A percentile compares a stretch with the other conserved stretches of the same genome.
Evolutionary conservation across 2,797 vertebrate genomes (phyloP).

Genomic region (Sarcophilus harrisii): DNA sequence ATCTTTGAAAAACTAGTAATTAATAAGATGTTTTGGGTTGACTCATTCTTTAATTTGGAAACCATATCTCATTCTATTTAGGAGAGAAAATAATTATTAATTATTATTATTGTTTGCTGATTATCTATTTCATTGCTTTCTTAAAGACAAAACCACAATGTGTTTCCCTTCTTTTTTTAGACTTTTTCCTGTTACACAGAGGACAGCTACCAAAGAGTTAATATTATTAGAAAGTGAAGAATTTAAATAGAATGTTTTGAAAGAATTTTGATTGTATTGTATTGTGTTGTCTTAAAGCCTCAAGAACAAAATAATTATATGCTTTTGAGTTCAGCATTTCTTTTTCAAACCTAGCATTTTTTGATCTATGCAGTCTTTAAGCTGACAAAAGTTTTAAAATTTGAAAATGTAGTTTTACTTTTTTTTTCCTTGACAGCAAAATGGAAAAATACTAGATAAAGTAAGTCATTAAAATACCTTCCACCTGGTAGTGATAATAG

Average conservation of each 20-base stretch:
- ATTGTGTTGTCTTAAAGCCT: constrained; percentile 53
- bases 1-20: not conserved
- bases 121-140: constrained; percentile 57
- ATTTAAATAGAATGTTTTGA: constrained; percentile 64
- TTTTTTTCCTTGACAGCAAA: constrained; percentile 31
- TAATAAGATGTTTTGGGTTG: not conserved
- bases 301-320: constrained; percentile 68
- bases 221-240: constrained; percentile 59
- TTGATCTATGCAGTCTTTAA: not conserved
- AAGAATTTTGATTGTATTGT: constrained; percentile 70
- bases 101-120: constrained; percentile 50
- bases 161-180: constrained; percentile 16
- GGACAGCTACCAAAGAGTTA: constrained; percentile 51
- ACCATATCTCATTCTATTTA: not conserved
- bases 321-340: constrained; percentile 46
- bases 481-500: not conserved
- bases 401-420: constrained; percentile 29
- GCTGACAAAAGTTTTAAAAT: constrained; percentile 10
- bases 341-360: constrained; percentile 40
- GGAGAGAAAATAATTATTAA: constrained; percentile 23
- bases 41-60: not conserved
- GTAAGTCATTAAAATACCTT: not conserved
- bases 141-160: constrained; percentile 66
- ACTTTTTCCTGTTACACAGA: constrained; percentile 53
- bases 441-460: constrained; percentile 41